These are phyloP conservation scores for Agrotis ipsilon DNA, from an alignment of 2,888 invertebrate genomes.

Conservation along the genomic window DNA sequence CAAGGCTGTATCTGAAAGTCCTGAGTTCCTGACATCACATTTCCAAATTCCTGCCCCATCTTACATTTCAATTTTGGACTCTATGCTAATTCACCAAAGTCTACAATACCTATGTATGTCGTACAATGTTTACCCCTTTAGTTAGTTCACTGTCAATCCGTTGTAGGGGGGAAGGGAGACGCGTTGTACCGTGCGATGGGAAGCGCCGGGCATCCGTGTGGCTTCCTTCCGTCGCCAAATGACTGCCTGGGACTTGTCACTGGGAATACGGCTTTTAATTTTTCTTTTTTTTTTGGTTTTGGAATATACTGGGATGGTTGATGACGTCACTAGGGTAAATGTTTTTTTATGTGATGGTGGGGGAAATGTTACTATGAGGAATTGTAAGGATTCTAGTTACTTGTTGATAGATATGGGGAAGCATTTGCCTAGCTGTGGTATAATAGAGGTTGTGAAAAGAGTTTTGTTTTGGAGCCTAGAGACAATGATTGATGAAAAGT, in stretches of 20 bases:
- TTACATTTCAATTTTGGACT: not conserved
- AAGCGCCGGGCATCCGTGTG: constrained; percentile 61
- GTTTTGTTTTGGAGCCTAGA: too few relatives aligned
- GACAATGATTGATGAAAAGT: too few relatives aligned
- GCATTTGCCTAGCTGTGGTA: too few relatives aligned
- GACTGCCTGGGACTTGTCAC: constrained; percentile 33
- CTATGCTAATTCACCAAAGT: not conserved
- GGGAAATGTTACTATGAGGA: not conserved
- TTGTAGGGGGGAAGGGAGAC: constrained; percentile 6
- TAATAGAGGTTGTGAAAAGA: too few relatives aligned
- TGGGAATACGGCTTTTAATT: constrained; percentile 17
- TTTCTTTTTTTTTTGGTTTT: constrained; percentile 15
- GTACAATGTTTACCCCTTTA: constrained; percentile 13
- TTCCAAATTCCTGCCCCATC: too few relatives aligned
- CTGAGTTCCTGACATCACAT: too few relatives aligned
- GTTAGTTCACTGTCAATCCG: constrained; percentile 1
- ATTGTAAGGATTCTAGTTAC: too few relatives aligned
- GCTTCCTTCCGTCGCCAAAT: constrained; percentile 70
- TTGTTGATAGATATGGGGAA: too few relatives aligned
- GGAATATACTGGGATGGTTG: not conserved
- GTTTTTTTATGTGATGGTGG: not conserved
- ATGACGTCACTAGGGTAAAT: not conserved
- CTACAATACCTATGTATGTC: too few relatives aligned
- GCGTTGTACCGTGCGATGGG: constrained; percentile 60
- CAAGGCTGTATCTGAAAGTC: too few relatives aligned